Evolutionary conservation across 2,797 vertebrate species (phyloP).

Genomic region (Bradypodion pumilum): DNA sequence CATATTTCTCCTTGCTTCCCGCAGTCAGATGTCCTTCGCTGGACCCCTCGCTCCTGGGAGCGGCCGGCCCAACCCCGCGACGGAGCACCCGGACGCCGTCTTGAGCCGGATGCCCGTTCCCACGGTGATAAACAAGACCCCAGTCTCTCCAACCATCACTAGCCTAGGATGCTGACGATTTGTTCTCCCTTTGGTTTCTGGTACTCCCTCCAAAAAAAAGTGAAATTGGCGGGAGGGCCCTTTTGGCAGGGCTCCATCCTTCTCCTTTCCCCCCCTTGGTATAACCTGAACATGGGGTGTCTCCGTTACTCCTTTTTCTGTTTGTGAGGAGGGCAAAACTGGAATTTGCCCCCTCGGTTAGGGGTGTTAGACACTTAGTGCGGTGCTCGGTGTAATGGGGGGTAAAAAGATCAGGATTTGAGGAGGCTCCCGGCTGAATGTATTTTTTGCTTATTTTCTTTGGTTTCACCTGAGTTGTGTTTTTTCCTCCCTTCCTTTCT

Average conservation of each 20-base stretch:
- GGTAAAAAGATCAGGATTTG: slow-evolving; percentile 33
- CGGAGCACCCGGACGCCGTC: not conserved
- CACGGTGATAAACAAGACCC: slow-evolving; percentile 28
- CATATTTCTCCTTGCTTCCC: not conserved
- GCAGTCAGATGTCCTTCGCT: slow-evolving; percentile 64
- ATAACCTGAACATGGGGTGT: slow-evolving; percentile 26
- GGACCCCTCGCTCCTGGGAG: slow-evolving; percentile 74
- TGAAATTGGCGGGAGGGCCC: not conserved
- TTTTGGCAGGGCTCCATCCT: not conserved
- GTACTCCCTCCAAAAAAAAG: not conserved
- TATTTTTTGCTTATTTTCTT: slow-evolving; percentile 41
- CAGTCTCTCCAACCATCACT: slow-evolving; percentile 11
- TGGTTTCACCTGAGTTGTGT: slow-evolving; percentile 33
- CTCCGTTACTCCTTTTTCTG: slow-evolving; percentile 25
- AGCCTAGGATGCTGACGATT: not conserved
- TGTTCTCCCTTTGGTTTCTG: slow-evolving; percentile 23
- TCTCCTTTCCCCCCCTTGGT: not conserved
- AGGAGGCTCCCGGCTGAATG: slow-evolving; percentile 40
- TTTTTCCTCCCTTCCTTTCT: not conserved
- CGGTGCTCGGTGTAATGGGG: slow-evolving; percentile 2
- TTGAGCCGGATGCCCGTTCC: slow-evolving; percentile 31
- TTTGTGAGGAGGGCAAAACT: slow-evolving; percentile 5
- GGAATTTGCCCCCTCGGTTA: slow-evolving; percentile 27
- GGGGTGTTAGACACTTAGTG: slow-evolving; percentile 38
- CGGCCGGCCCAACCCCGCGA: slow-evolving; percentile 60